Conservation (phyloP, 1,140 invertebrate genomes). For the Neotoxoptera formosana region DNA sequence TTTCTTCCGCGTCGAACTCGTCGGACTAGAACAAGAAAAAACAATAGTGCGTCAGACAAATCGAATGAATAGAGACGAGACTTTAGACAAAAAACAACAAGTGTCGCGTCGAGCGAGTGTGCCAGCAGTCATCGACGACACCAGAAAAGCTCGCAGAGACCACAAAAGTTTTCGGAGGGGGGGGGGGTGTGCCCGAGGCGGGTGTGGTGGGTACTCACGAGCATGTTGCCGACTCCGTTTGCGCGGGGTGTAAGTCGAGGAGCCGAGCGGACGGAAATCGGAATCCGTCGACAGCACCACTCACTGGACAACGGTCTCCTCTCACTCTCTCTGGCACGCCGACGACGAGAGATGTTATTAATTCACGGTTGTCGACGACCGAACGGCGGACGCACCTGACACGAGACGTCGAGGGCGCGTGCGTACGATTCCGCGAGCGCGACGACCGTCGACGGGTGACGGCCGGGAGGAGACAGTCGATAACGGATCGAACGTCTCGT, state of each 20-base stretch:
- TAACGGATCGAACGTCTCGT: background rate
- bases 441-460: background rate
- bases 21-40: slow-evolving; percentile 33
- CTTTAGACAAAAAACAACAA: background rate
- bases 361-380: too few species aligned
- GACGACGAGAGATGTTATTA: too few species aligned
- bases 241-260: background rate
- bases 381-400: too few species aligned
- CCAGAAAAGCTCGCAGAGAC: background rate
- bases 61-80: background rate
- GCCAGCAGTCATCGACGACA: background rate
- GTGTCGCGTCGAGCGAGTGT: background rate
- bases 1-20: slow-evolving; percentile 6
- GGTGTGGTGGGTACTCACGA: background rate
- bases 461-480: background rate
- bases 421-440: background rate
- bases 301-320: too few species aligned
- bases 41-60: background rate
- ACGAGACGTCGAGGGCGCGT: background rate
- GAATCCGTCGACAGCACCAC: too few species aligned
- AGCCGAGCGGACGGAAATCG: background rate
- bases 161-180: too few species aligned
- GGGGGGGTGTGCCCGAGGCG: too few species aligned
- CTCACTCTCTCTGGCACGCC: too few species aligned
- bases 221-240: background rate